Evolutionary conservation across 2,113 vertebrate genomes (phyloP).

Genomic region (Sebastes fasciatus): DNA sequence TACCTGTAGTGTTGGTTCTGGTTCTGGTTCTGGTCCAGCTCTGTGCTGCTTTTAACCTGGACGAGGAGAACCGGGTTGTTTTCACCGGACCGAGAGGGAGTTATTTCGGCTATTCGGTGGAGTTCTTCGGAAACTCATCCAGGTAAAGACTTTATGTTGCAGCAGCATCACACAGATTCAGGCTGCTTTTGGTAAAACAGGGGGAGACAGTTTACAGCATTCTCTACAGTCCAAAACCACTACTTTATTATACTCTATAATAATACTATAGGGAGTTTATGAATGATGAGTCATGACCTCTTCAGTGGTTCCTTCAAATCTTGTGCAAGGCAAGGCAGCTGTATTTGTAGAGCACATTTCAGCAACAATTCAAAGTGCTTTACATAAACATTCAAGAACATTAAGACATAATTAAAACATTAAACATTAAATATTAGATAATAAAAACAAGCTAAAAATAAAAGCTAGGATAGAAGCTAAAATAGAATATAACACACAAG

Average conservation of each 20-base stretch:
- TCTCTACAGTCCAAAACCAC: neutral
- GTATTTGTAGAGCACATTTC: too few species aligned
- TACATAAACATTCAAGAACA: too few species aligned
- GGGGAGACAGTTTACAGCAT: neutral
- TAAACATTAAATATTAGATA: too few species aligned
- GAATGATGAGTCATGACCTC: neutral
- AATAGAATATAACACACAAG: too few species aligned
- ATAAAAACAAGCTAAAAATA: too few species aligned
- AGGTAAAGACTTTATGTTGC: constrained; percentile 54
- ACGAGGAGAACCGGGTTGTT: constrained; percentile 67
- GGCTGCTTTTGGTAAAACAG: neutral
- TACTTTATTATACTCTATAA: neutral
- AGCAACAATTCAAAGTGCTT: too few species aligned
- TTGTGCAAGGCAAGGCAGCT: too few species aligned
- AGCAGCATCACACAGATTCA: neutral
- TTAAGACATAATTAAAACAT: too few species aligned
- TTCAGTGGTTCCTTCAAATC: neutral
- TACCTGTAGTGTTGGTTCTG: constrained; percentile 31
- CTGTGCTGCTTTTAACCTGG: constrained; percentile 76
- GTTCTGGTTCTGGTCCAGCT: constrained; percentile 44
- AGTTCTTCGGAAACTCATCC: constrained; percentile 71
- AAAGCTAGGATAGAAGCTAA: too few species aligned
- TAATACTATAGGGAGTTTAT: neutral
- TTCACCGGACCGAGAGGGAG: constrained; percentile 71
- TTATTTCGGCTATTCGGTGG: constrained; percentile 80